phyloP scores from a whole-genome alignment of 2,888 invertebrate genomes.

The Melikaiella ostensackeni region DNA sequence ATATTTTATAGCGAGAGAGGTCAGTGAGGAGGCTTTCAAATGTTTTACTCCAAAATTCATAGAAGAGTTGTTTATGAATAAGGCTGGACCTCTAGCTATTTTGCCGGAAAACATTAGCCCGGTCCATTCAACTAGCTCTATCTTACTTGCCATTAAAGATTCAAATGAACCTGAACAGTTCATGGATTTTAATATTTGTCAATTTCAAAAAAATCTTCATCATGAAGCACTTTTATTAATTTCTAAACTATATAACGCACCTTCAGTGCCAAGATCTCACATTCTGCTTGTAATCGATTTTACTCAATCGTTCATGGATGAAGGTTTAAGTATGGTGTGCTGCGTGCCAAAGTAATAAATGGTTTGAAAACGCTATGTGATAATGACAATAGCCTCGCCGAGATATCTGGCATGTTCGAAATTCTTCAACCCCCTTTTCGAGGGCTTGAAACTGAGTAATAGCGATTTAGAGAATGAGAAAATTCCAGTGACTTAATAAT shows the following conservation, averaged over 20 bases:
- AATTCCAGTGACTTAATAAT: constrained; percentile 10
- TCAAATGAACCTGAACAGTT: neutral
- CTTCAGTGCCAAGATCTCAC: constrained; percentile 4
- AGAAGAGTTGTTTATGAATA: too few species aligned
- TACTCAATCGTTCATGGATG: neutral
- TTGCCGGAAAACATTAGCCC: neutral
- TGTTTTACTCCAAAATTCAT: too few species aligned
- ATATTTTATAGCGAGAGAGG: too few species aligned
- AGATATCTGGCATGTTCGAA: neutral
- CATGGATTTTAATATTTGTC: neutral
- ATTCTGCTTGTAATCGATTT: neutral
- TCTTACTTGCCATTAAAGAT: neutral
- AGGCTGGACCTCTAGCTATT: too few species aligned
- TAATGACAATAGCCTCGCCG: neutral
- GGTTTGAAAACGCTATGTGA: neutral
- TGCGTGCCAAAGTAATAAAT: neutral
- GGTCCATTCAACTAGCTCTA: neutral
- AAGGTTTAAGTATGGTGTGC: neutral
- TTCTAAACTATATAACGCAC: neutral
- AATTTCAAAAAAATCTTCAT: neutral
- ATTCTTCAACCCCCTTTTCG: neutral
- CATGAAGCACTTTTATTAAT: neutral
- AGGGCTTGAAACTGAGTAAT: constrained; percentile 10
- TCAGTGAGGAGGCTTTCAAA: too few species aligned
- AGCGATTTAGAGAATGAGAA: neutral